Evolutionary conservation across 2,888 invertebrate genomes (phyloP).

Genomic region (Pristionchus fissidentatus): DNA sequence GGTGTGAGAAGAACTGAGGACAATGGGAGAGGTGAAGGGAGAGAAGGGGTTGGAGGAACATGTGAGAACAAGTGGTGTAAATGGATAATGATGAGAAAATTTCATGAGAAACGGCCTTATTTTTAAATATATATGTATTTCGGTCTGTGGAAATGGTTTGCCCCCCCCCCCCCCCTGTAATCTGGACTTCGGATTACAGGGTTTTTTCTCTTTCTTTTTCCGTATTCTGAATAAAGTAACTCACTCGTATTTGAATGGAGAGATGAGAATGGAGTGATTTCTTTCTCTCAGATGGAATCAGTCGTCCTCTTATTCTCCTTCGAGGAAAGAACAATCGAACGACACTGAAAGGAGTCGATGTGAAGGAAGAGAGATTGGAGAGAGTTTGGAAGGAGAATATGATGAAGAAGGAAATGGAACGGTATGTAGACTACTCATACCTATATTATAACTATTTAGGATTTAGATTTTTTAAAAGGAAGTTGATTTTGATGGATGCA

Average conservation of each 20-base stretch:
- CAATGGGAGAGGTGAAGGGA: background rate
- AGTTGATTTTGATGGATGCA: no score
- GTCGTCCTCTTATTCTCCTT: constrained; percentile 24
- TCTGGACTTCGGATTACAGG: no score
- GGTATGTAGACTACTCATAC: constrained; percentile 5
- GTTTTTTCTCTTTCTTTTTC: no score
- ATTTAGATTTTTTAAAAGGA: no score
- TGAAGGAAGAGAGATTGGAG: constrained; percentile 58
- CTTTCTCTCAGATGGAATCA: background rate
- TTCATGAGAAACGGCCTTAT: no score
- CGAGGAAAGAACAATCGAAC: constrained; percentile 49
- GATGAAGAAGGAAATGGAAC: constrained; percentile 56
- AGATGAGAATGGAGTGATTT: background rate
- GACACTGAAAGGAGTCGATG: constrained; percentile 57
- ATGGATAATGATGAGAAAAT: background rate
- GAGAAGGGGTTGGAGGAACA: background rate
- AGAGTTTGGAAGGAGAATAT: constrained; percentile 58
- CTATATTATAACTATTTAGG: no score
- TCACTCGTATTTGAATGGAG: constrained; percentile 11
- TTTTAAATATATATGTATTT: background rate
- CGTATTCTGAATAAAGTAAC: background rate
- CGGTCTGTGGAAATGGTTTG: no score
- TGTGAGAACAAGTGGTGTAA: background rate
- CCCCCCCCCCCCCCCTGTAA: no score
- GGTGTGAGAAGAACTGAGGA: background rate